Conservation (phyloP, 2,797 vertebrate species). For the Lagothrix lagotricha region DNA sequence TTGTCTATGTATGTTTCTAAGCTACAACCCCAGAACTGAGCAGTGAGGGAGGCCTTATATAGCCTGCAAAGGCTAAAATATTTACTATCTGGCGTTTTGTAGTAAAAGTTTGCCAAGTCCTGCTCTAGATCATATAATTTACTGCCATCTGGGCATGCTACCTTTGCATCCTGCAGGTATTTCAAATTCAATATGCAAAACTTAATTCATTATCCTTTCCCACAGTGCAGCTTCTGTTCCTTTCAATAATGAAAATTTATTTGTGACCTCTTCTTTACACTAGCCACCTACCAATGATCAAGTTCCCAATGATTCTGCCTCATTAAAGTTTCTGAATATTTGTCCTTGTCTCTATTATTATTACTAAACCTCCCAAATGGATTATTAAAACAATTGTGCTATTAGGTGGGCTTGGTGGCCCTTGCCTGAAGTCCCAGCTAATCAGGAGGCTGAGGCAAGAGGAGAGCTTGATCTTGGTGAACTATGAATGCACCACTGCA, state of each 20-base stretch:
- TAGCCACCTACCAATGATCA: neutral
- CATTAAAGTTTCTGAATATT: neutral
- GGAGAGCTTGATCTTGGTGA: neutral
- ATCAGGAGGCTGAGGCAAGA: neutral
- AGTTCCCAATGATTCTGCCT: neutral
- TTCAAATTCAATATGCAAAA: neutral
- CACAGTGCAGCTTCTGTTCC: neutral
- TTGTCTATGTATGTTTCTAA: neutral
- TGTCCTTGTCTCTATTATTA: neutral
- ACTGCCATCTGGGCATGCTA: neutral
- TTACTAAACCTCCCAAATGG: neutral
- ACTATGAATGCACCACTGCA: neutral
- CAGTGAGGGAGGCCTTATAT: neutral
- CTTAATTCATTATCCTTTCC: neutral
- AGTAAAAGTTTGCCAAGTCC: neutral
- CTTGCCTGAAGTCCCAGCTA: neutral
- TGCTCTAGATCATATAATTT: neutral
- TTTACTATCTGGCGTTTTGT: neutral
- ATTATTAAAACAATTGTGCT: neutral
- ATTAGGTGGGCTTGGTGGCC: neutral
- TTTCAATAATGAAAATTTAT: conserved; percentile 9
- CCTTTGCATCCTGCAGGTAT: neutral
- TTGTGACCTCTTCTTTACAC: neutral
- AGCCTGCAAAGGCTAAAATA: neutral
- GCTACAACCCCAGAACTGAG: neutral